Conservation (phyloP, 2,888 invertebrate species). For the Creontiades dilutus region DNA sequence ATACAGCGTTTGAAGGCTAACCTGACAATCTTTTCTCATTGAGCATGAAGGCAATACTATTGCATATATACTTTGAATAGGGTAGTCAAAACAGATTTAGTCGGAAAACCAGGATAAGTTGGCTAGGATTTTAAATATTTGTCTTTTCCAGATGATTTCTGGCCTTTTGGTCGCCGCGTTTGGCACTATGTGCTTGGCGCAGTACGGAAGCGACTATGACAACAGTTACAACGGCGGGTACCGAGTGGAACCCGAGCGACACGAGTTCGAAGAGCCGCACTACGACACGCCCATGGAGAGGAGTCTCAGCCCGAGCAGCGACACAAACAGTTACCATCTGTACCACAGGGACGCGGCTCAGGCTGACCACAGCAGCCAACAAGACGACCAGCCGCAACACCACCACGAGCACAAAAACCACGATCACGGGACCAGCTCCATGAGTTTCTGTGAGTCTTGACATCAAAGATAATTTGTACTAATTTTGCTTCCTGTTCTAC, state of each 20-base stretch:
- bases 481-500: no score
- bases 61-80: no score
- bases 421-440: slow-evolving; percentile 66
- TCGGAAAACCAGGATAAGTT: no score
- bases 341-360: slow-evolving; percentile 51
- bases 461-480: no score
- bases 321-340: slow-evolving; percentile 4
- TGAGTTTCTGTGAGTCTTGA: slow-evolving; percentile 62
- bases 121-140: neutral
- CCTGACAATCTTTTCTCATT: no score
- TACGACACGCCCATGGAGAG: neutral
- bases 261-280: slow-evolving; percentile 24
- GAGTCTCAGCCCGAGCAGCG: neutral
- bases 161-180: slow-evolving; percentile 14
- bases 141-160: slow-evolving; percentile 31
- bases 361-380: slow-evolving; percentile 6
- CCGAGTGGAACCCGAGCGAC: slow-evolving; percentile 22
- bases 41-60: no score
- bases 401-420: slow-evolving; percentile 53
- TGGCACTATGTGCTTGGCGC: neutral
- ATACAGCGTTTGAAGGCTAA: no score
- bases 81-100: no score
- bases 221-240: slow-evolving; percentile 33
- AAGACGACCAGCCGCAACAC: slow-evolving; percentile 39
- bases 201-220: slow-evolving; percentile 47